Evolutionary conservation across 2,113 vertebrate genomes (phyloP), one percentile per base, ranked within the genome.

Genomic region (Aspidoscelis tigris): DNA sequence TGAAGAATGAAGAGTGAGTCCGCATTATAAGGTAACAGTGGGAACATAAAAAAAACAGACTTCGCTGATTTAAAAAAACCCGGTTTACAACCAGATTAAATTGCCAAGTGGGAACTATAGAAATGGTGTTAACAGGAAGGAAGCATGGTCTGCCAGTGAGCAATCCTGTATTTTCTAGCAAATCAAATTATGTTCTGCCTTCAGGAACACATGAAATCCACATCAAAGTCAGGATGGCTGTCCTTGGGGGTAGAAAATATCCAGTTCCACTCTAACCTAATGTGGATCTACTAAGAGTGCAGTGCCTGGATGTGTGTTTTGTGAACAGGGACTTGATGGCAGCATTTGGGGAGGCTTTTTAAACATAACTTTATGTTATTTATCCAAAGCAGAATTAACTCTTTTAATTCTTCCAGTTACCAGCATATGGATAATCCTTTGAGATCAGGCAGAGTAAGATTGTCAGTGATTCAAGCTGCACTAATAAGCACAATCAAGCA

Each of bases 401-500:
- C 74, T 90, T 79, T 58, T 83, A 84, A 84, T 88, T 79, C 85
- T 88, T 92, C 86, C 68, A 91, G 78, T 86, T 82, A 82, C 82
- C 66, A 88, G 72, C 79, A 86, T 90, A 87, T 91, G 89, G 90
- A 85, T 70, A 90, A 55, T 85, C 81, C 70, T 85, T 88, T 79
- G 88, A 92, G 89, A 94, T 87, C 89, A 90, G 77, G 88, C 78
- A 85, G 89, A 92, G 65, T 76, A 86, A 81, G 85, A 90, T 89
- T 80, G 64, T 87, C 83, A 82, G 78, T 94, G 86, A 87, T 90
- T 83, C 93, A 86, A 93, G 78, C 44, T 88, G 70, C 74, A 76
- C 83, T 89, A 91, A 91, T 93, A 80, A 86, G 86, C 84, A 93
- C 89, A 92, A 90, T 82, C 75, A 89, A 89, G 83, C 65, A 83